Percentiles rank a stretch among this genome's conserved stretches.
These are phyloP conservation scores for Amphilophus citrinellus DNA, from an alignment of 2,113 vertebrate species.

Conservation along the genomic window DNA sequence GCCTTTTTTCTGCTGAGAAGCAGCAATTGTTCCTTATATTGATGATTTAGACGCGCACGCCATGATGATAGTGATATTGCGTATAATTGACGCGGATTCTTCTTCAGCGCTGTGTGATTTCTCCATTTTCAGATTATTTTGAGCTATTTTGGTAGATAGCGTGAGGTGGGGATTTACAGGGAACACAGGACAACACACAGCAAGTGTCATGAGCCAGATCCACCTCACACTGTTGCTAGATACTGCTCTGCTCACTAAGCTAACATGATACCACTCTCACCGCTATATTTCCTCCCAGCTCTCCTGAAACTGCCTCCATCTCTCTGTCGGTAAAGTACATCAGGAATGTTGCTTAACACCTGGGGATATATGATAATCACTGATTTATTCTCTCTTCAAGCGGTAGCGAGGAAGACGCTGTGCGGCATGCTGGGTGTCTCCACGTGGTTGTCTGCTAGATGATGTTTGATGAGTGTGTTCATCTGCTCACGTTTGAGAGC, in stretches of 20 bases:
- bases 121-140: not conserved
- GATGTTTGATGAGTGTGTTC: conserved; percentile 53
- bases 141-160: not conserved
- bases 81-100: not conserved
- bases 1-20: conserved; percentile 30
- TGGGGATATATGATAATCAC: conserved; percentile 61
- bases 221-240: not conserved
- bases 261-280: not conserved
- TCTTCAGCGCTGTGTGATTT: not conserved
- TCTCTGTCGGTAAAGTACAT: conserved; percentile 18
- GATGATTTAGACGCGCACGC: conserved; percentile 12
- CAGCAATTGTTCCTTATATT: not conserved
- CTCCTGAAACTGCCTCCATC: not conserved
- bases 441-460: conserved; percentile 28
- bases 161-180: not conserved
- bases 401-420: conserved; percentile 17
- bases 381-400: conserved; percentile 58
- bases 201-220: conserved; percentile 16
- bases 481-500: not conserved
- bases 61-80: not conserved
- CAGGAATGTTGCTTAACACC: conserved; percentile 44
- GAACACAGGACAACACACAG: not conserved
- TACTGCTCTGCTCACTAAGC: not conserved
- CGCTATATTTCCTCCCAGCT: not conserved
- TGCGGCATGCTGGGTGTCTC: conserved; percentile 37